phyloP scores from a whole-genome alignment of 2,888 invertebrate genomes.

The Noctua janthe region DNA sequence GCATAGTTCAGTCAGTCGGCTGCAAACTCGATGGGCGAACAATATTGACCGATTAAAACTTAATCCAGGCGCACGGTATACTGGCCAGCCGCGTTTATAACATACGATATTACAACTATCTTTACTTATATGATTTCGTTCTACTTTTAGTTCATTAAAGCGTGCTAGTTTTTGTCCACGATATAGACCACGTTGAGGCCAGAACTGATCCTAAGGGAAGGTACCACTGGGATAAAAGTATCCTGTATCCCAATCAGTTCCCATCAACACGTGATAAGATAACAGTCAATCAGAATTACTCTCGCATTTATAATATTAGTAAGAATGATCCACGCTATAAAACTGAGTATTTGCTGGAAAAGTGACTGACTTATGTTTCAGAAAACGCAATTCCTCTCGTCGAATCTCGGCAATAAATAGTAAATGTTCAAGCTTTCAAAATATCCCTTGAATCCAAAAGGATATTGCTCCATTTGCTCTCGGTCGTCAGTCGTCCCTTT shows the following conservation, averaged over 20 bases:
- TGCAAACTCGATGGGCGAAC: constrained; percentile 42
- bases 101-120: constrained; percentile 7
- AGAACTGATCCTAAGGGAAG: not conserved
- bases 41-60: constrained; percentile 63
- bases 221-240: not conserved
- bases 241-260: not conserved
- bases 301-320: not conserved
- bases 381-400: not conserved
- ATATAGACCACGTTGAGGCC: not conserved
- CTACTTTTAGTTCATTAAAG: not conserved
- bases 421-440: not conserved
- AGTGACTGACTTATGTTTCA: not conserved
- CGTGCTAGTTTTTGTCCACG: not conserved
- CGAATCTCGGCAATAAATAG: not conserved
- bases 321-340: not conserved
- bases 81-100: constrained; percentile 35
- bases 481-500: constrained; percentile 26
- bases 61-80: constrained; percentile 45
- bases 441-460: not conserved
- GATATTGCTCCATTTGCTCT: constrained; percentile 4
- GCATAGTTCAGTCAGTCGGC: constrained; percentile 24
- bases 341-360: not conserved
- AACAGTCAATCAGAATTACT: not conserved
- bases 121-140: not conserved
- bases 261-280: not conserved